Conservation (phyloP, 2,797 vertebrate species). For the Cynodonichthys magdalenae region DNA sequence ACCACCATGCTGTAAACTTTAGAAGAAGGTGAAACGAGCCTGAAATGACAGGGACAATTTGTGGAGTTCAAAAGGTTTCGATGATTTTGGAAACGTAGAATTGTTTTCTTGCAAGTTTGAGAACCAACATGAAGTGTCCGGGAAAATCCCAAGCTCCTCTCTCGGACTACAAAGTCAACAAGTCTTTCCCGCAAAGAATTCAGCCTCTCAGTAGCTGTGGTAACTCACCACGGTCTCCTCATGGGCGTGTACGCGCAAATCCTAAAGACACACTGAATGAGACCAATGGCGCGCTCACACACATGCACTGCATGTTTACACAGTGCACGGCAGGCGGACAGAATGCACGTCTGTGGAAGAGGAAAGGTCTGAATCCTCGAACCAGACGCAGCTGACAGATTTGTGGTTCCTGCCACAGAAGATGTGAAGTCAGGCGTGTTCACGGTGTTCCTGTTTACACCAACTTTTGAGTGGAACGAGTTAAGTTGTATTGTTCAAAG, state of each 20-base stretch:
- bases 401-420: constrained; percentile 64
- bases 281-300: constrained; percentile 15
- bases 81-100: not conserved
- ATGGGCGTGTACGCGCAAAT: constrained; percentile 25
- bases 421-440: constrained; percentile 66
- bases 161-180: constrained; percentile 60
- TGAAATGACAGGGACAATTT: constrained; percentile 21
- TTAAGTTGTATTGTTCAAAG: constrained; percentile 45
- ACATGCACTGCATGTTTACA: constrained; percentile 31
- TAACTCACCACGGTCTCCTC: constrained; percentile 27
- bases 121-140: constrained; percentile 41
- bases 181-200: constrained; percentile 41
- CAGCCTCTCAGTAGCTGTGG: constrained; percentile 30
- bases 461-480: constrained; percentile 33
- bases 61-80: constrained; percentile 5
- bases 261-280: constrained; percentile 32
- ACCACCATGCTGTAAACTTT: constrained; percentile 21
- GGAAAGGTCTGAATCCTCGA: constrained; percentile 38
- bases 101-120: constrained; percentile 24
- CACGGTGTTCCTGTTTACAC: constrained; percentile 62
- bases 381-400: constrained; percentile 64
- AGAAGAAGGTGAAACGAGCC: not conserved
- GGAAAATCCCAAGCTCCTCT: constrained; percentile 55
- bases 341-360: constrained; percentile 22
- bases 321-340: constrained; percentile 12